Conservation (phyloP, 1,140 invertebrate species). For the Leptinotarsa undecemlineata region DNA sequence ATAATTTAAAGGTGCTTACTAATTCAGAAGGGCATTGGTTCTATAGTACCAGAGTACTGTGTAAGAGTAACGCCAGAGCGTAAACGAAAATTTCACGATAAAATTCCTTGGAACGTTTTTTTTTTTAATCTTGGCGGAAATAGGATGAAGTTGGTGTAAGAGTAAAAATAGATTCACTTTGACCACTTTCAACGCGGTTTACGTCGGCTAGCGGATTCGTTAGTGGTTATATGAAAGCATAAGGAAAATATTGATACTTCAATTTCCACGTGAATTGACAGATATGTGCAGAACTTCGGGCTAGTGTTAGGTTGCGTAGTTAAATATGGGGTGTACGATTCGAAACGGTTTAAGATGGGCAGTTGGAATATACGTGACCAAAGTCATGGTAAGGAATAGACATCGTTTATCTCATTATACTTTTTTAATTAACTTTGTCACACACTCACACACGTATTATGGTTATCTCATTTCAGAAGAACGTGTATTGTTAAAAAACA, state of each 20-base stretch:
- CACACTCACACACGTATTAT: too few species aligned
- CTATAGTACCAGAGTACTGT: too few species aligned
- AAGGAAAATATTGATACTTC: neutral
- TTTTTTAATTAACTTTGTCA: too few species aligned
- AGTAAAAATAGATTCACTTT: conserved; percentile 6
- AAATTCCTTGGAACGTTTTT: conserved; percentile 1
- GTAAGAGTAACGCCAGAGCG: neutral
- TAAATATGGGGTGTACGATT: too few species aligned
- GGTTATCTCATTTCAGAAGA: too few species aligned
- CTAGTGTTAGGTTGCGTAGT: too few species aligned
- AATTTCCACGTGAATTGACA: neutral
- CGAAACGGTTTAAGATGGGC: neutral
- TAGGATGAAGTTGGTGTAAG: conserved; percentile 2
- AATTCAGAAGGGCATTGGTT: too few species aligned
- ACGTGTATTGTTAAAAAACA: too few species aligned
- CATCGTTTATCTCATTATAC: too few species aligned
- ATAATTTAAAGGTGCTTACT: too few species aligned
- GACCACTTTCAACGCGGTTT: conserved; percentile 2
- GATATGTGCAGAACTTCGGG: too few species aligned
- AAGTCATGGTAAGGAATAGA: neutral
- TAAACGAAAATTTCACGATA: neutral
- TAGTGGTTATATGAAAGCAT: neutral
- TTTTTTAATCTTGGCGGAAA: conserved; percentile 1
- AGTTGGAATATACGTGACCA: neutral
- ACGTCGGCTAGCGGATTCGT: neutral